These are phyloP conservation scores for Pachymerium ferrugineum DNA, from an alignment of 2,888 invertebrate species.

Conservation along the genomic window DNA sequence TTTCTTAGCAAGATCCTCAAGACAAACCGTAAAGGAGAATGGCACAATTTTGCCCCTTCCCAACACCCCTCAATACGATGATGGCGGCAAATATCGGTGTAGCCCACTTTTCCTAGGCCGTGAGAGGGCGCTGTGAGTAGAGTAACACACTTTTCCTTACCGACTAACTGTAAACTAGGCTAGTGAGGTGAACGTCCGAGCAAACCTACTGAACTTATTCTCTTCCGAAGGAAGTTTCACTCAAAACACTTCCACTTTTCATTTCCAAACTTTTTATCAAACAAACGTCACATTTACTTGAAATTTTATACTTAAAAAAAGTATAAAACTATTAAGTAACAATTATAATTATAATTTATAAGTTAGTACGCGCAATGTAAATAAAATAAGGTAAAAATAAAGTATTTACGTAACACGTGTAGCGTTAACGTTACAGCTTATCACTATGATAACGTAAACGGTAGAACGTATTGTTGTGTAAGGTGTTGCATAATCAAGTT, in stretches of 20 bases:
- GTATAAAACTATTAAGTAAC: too few relatives aligned
- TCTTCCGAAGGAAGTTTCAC: neutral
- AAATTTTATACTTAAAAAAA: too few relatives aligned
- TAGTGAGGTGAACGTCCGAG: conserved; percentile 18
- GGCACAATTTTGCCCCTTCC: conserved; percentile 4
- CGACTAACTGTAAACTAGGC: neutral
- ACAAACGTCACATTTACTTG: too few relatives aligned
- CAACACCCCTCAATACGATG: neutral
- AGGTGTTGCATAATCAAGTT: too few relatives aligned
- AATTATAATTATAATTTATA: too few relatives aligned
- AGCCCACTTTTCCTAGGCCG: neutral
- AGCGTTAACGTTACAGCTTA: too few relatives aligned
- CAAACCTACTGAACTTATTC: conserved; percentile 18
- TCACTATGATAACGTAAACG: too few relatives aligned
- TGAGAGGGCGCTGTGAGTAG: conserved; percentile 1
- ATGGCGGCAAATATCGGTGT: neutral
- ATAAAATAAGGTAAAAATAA: too few relatives aligned
- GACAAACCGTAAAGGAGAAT: neutral
- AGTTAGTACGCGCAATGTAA: too few relatives aligned
- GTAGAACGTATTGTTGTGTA: too few relatives aligned
- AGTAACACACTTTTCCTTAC: conserved; percentile 1
- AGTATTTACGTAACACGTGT: too few relatives aligned
- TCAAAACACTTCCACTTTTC: neutral
- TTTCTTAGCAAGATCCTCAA: neutral
- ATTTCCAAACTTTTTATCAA: neutral